These are phyloP conservation scores for Macrocentrus cingulum DNA, from an alignment of 1,140 invertebrate species.

Conservation along the genomic window DNA sequence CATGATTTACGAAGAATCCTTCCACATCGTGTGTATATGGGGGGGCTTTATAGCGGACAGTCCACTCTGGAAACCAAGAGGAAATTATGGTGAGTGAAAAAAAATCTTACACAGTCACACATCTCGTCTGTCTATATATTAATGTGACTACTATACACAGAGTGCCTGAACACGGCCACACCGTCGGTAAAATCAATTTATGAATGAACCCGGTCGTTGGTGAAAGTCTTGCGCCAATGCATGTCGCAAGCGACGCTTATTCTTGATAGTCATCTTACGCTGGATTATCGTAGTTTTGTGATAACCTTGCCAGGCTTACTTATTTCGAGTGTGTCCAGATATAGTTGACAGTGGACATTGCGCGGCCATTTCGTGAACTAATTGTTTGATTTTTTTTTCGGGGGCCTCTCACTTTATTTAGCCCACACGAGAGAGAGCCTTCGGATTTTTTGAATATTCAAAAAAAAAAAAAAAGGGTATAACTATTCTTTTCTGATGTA, in stretches of 20 bases:
- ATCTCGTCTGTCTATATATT: neutral
- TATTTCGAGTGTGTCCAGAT: neutral
- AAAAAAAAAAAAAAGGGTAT: no score
- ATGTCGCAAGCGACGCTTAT: constrained; percentile 33
- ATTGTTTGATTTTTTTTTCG: no score
- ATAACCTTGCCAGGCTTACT: constrained; percentile 30
- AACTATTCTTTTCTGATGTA: no score
- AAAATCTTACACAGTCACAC: neutral
- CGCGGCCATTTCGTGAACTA: no score
- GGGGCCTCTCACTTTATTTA: no score
- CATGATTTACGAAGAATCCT: no score
- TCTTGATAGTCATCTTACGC: constrained; percentile 36
- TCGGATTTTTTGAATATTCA: no score
- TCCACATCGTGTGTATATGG: no score
- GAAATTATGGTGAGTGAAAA: neutral
- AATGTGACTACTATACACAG: constrained; percentile 2
- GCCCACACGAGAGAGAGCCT: no score
- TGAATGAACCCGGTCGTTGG: constrained; percentile 49
- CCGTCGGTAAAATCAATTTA: constrained; percentile 51
- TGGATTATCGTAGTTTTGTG: constrained; percentile 35
- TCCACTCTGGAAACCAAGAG: neutral
- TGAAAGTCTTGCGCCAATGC: constrained; percentile 44
- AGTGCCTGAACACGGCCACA: constrained; percentile 24
- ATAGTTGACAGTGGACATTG: neutral
- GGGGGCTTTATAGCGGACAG: no score